These are phyloP conservation scores for Habropoda laboriosa DNA, from an alignment of 1,140 invertebrate species.

Conservation along the genomic window DNA sequence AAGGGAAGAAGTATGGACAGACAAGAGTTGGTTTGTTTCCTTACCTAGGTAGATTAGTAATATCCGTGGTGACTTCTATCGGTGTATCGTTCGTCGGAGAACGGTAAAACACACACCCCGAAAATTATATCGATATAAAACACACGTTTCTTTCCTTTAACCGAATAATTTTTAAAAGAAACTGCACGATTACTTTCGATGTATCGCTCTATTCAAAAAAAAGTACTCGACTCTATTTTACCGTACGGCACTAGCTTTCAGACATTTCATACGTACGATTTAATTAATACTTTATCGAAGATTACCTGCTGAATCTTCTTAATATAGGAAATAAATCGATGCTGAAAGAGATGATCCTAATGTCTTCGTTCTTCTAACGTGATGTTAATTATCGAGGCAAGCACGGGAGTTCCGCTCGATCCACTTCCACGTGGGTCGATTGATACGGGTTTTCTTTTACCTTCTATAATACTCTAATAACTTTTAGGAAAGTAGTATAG, in stretches of 20 bases:
- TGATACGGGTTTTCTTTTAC: conserved; percentile 56
- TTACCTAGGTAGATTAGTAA: conserved; percentile 73
- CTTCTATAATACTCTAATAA: conserved; percentile 60
- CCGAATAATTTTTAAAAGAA: conserved; percentile 22
- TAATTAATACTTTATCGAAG: conserved; percentile 70
- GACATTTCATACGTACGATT: conserved; percentile 47
- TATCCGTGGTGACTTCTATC: conserved; percentile 61
- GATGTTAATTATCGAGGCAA: conserved; percentile 48
- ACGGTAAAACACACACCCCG: conserved; percentile 51
- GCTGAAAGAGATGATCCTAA: conserved; percentile 59
- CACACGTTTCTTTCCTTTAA: conserved; percentile 28
- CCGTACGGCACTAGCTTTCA: conserved; percentile 41
- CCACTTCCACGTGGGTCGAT: conserved; percentile 43
- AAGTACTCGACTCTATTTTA: conserved; percentile 33
- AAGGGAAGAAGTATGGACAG: conserved; percentile 72
- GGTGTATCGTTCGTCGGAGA: conserved; percentile 49
- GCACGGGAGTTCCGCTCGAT: conserved; percentile 39
- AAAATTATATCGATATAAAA: conserved; percentile 43
- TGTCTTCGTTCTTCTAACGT: conserved; percentile 62
- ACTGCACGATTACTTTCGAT: conserved; percentile 42
- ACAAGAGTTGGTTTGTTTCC: conserved; percentile 72
- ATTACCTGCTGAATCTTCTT: conserved; percentile 75
- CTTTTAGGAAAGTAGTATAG: conserved; percentile 45
- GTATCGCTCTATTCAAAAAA: conserved; percentile 33
- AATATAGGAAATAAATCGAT: conserved; percentile 69